phyloP scores from a whole-genome alignment of 1,140 invertebrate species.

The Arctopsyche grandis region DNA sequence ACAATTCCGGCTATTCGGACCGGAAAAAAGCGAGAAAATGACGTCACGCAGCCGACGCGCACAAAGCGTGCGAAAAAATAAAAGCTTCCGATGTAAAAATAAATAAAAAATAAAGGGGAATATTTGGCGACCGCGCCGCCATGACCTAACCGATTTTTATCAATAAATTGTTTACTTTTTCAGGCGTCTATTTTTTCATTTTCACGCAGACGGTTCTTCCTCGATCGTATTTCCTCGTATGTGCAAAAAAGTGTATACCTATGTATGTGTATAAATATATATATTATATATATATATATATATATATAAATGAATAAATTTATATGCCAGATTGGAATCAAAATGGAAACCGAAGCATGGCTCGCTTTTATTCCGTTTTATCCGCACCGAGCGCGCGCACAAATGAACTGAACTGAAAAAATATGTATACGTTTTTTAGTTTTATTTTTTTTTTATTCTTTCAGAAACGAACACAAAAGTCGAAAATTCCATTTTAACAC shows the following conservation, averaged over 20 bases:
- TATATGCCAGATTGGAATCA: slow-evolving; percentile 19
- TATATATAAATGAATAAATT: slow-evolving; percentile 2
- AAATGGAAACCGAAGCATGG: slow-evolving; percentile 10
- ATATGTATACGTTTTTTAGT: background rate
- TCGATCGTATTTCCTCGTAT: background rate
- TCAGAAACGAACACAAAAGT: too few species aligned
- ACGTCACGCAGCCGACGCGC: background rate
- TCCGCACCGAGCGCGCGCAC: background rate
- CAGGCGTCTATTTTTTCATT: background rate
- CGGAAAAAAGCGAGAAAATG: too few species aligned
- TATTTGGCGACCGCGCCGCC: slow-evolving; percentile 19
- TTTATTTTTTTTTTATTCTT: slow-evolving; percentile 8
- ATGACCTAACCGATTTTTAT: slow-evolving; percentile 32
- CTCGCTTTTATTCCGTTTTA: slow-evolving; percentile 12
- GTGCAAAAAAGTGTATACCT: background rate
- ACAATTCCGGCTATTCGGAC: too few species aligned
- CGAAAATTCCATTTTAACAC: too few species aligned
- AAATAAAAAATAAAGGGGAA: slow-evolving; percentile 1
- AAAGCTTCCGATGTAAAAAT: slow-evolving; percentile 4
- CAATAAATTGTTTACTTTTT: slow-evolving; percentile 33
- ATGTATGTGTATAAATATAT: background rate
- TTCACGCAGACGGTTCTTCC: background rate
- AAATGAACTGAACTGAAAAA: slow-evolving; percentile 19
- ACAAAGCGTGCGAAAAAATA: slow-evolving; percentile 5
- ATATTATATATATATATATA: background rate